Evolutionary conservation across 1,140 invertebrate species (phyloP), one percentile per base, ranked within the genome.

Genomic region (Eriosoma lanigerum): DNA sequence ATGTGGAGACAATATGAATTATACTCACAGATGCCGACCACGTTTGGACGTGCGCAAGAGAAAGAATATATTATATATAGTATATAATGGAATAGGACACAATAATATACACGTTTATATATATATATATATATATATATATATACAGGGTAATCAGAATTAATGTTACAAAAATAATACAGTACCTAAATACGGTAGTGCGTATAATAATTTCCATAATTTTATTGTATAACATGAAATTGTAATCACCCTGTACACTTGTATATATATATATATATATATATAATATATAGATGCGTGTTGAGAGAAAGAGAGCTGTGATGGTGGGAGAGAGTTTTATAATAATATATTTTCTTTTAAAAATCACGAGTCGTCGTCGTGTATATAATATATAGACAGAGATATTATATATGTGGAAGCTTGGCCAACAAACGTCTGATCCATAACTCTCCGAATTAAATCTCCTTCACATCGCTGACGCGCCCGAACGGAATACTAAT

Each of bases 341-440:
- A 3, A n/a, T n/a, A n/a, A n/a, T n/a, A n/a, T 66, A 44, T 78
- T 62, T 60, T 62, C 54, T 78, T 62, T 78, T 78, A 78, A 78
- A 78, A 78, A 78, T 78, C 75, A 78, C 75, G 56, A 78, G 56
- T 46, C 73, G 73, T 78, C 75, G 72, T 73, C 64, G 66, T 50
- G 66, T 62, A 17, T 44, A 6, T 10, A 15, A 24, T 24, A 48
- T 52, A 8, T 38, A 38, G 3, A 38, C 32, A 38, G 32, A 38
- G 3, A 38, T 38, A 50, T n/a, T 44, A n/a, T 68, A 52, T n/a
- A 38, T 17, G 50, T 78, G 75, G 75, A 78, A 78, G 75, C 75
- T 78, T 78, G 75, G 75, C 56, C 75, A 62, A 78, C 75, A 62
- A 62, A 62, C 75, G 73, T 76, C 54, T 76, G 56, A 76, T 76